Conservation (phyloP, 2,888 invertebrate species). For the Rhopalosiphum nymphaeae region DNA sequence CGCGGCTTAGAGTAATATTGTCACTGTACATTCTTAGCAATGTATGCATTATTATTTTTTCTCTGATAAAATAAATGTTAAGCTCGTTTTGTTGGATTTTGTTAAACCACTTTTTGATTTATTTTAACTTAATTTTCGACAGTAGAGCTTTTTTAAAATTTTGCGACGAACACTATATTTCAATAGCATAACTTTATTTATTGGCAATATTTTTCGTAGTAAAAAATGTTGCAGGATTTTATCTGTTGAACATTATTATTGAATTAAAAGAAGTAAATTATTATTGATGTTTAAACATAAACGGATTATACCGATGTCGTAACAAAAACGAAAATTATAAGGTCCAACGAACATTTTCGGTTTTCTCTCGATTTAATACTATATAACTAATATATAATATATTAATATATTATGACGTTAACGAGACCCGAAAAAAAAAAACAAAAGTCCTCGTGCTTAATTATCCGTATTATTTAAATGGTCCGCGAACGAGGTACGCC, state of each 20-base stretch:
- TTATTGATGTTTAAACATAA: background rate
- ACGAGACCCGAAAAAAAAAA: background rate
- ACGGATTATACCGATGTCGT: background rate
- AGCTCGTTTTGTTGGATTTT: background rate
- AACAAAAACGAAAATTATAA: background rate
- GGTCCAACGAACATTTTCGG: background rate
- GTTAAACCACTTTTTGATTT: background rate
- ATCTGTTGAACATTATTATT: too few species aligned
- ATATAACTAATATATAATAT: background rate
- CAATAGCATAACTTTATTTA: background rate
- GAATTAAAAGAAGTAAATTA: background rate
- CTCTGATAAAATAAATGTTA: background rate
- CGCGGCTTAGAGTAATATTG: background rate
- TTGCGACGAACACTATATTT: background rate
- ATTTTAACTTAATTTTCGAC: background rate
- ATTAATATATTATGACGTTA: background rate
- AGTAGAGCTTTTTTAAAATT: background rate
- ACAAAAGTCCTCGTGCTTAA: conserved; percentile 25
- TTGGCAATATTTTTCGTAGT: too few species aligned
- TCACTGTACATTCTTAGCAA: background rate
- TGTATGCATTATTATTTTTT: background rate
- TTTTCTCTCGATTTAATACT: background rate
- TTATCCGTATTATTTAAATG: conserved; percentile 45
- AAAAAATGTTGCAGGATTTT: too few species aligned
- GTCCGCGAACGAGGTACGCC: background rate